Base-by-base conservation (phyloP, 1,140 invertebrate species). In the Ostrea denselamellosa region DNA sequence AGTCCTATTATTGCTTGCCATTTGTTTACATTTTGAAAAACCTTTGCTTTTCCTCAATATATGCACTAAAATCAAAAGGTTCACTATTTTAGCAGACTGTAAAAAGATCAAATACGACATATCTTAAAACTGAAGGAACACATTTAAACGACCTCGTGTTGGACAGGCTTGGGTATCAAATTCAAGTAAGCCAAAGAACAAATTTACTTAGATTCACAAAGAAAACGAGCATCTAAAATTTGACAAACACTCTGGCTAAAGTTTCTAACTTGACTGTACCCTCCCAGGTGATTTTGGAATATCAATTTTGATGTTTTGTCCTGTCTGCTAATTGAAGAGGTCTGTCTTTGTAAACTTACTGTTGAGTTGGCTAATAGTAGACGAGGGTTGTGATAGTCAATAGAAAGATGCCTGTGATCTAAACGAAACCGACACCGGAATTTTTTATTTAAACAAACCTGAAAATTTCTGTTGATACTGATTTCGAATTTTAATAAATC, bases 151-250 rank as follows among this genome's bases (percentile, higher is more conserved):
- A 25, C 68, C 68, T 25, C 68, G 22, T 77, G 68, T 77, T 77
- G 28, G 28, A 77, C 68, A 77, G 28, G 25, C 28, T 77, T 77
- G 68, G 68, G 68, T 77, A 77, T 77, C 68, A 77, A 77, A 77
- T 77, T 77, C 68, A 77, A 28, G 25, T 77, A 77, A 77, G 22
- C 68, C 25, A 34, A 28, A 77, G 25, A 77, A 77, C 68, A 77
- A 77, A 77, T 77, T 77, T 77, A 77, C 68, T 77, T 77, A 77
- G 68, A 77, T 77, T 77, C 68, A 77, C 68, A 77, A 77, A 77
- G 68, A 34, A 25, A 34, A 77, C 68, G 68, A 25, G 68, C 22
- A 77, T 77, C 68, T 25, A 77, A 77, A 77, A 77, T 77, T 77
- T 77, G 68, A 77, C 68, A 77, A 77, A 77, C 68, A 77, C 68